These are phyloP conservation scores for Agelastica alni DNA, from an alignment of 2,888 invertebrate species.

Conservation along the genomic window DNA sequence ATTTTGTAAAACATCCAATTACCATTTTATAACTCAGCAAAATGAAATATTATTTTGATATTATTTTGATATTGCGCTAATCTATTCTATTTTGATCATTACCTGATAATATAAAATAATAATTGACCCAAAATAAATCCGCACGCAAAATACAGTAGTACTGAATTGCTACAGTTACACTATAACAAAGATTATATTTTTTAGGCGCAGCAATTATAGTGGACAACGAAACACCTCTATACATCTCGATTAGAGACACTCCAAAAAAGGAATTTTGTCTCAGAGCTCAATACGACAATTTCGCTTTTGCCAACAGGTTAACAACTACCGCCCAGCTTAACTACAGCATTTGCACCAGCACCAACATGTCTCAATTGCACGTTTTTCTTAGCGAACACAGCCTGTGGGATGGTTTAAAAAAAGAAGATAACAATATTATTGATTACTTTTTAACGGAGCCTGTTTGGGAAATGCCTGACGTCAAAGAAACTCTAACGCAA, in stretches of 20 bases:
- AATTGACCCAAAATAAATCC: no score
- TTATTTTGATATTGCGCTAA: no score
- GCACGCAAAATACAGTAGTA: no score
- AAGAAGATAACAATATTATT: slow-evolving; percentile 73
- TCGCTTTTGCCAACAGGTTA: slow-evolving; percentile 74
- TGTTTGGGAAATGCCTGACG: slow-evolving; percentile 83
- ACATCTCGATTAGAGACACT: slow-evolving; percentile 71
- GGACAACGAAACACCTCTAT: slow-evolving; percentile 77
- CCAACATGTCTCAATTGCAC: slow-evolving; percentile 78
- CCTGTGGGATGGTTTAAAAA: slow-evolving; percentile 82
- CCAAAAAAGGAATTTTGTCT: slow-evolving; percentile 72
- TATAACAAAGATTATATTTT: no score
- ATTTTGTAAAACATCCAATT: no score
- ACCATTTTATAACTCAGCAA: no score
- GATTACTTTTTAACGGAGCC: slow-evolving; percentile 81
- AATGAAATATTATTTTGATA: no score
- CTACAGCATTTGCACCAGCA: slow-evolving; percentile 82
- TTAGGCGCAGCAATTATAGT: slow-evolving; percentile 74
- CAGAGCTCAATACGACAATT: slow-evolving; percentile 77
- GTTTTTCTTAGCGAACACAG: slow-evolving; percentile 62
- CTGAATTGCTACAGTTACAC: no score
- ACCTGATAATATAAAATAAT: no score
- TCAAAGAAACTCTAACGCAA: slow-evolving; percentile 68
- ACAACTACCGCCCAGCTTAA: slow-evolving; percentile 73
- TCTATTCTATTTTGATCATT: no score